A percentile compares a stretch with the other conserved stretches of the same genome.
phyloP scores from a whole-genome alignment of 2,888 invertebrate genomes.

The Pedicia rivosa region DNA sequence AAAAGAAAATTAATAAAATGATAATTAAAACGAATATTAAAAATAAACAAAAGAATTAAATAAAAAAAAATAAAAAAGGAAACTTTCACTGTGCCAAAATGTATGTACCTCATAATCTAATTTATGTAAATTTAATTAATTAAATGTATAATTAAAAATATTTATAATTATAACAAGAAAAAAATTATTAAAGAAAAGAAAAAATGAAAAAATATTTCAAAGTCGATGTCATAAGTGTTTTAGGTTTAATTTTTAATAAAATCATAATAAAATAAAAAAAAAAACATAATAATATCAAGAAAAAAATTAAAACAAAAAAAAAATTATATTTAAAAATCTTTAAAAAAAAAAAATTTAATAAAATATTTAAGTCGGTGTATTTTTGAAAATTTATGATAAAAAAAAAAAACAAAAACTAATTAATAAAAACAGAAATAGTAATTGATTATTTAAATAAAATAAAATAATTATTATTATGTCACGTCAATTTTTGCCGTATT shows the following conservation, averaged over 20 bases:
- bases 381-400: background rate
- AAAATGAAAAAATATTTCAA: background rate
- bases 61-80: slow-evolving; percentile 34
- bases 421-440: too few relatives aligned
- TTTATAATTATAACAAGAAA: slow-evolving; percentile 3
- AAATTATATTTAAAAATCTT: background rate
- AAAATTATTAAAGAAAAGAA: background rate
- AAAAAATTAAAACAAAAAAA: background rate
- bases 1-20: too few relatives aligned
- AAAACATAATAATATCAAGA: background rate
- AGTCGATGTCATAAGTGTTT: too few relatives aligned
- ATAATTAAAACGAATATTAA: too few relatives aligned
- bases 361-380: slow-evolving; percentile 3
- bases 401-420: too few relatives aligned
- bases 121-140: too few relatives aligned
- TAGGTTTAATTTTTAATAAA: background rate
- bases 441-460: too few relatives aligned
- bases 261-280: background rate
- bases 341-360: background rate
- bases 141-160: slow-evolving; percentile 19
- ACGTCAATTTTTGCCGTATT: too few relatives aligned
- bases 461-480: too few relatives aligned
- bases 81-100: slow-evolving; percentile 65
- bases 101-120: slow-evolving; percentile 66
- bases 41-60: slow-evolving; percentile 11